Conservation (phyloP, 2,113 vertebrate genomes). For the Nanorana parkeri region DNA sequence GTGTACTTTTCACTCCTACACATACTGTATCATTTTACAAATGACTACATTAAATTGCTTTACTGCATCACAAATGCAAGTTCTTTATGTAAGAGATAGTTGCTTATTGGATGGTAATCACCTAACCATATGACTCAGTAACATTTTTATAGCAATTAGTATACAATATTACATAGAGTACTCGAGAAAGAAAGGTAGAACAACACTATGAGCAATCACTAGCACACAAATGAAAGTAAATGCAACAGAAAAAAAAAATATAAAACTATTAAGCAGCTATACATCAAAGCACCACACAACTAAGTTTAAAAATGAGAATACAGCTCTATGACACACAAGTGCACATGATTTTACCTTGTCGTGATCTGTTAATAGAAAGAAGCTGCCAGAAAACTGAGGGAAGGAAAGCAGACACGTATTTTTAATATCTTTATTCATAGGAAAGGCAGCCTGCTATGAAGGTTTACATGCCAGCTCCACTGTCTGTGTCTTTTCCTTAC, state of each 20-base stretch:
- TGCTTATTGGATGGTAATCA: background rate
- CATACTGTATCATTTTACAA: conserved; percentile 31
- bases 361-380: conserved; percentile 46
- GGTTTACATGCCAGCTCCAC: conserved; percentile 48
- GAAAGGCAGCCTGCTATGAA: conserved; percentile 29
- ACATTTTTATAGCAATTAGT: conserved; percentile 3
- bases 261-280: conserved; percentile 51
- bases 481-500: conserved; percentile 36
- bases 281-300: conserved; percentile 58
- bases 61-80: background rate
- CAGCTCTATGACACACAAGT: conserved; percentile 43
- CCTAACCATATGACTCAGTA: background rate
- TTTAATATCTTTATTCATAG: conserved; percentile 47
- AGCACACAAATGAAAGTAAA: conserved; percentile 1
- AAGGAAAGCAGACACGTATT: conserved; percentile 52
- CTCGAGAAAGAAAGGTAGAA: background rate
- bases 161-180: background rate
- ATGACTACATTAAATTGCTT: background rate
- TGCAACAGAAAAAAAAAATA: conserved; percentile 58
- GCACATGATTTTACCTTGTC: conserved; percentile 56
- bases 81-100: background rate
- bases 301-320: conserved; percentile 62
- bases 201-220: conserved; percentile 4
- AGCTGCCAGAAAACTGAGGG: conserved; percentile 36
- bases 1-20: background rate